These are phyloP conservation scores for Panzeria rudis DNA, from an alignment of 2,888 invertebrate species.

Conservation along the genomic window DNA sequence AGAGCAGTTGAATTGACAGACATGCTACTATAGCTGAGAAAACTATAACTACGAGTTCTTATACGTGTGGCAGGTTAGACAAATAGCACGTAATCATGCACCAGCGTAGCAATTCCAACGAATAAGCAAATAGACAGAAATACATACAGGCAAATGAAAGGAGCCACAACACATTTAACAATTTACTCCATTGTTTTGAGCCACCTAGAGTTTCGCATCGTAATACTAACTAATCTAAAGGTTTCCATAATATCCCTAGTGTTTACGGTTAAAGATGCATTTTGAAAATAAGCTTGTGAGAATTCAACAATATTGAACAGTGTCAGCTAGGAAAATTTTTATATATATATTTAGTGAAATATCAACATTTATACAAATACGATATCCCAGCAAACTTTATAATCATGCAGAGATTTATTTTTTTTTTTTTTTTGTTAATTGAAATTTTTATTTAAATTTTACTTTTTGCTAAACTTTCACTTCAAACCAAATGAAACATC, in stretches of 20 bases:
- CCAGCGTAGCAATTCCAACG: constrained; percentile 42
- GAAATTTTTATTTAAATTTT: too few species aligned
- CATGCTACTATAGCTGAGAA: constrained; percentile 48
- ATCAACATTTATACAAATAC: not conserved
- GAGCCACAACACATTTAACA: constrained; percentile 51
- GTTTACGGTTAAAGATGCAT: constrained; percentile 59
- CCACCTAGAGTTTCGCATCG: constrained; percentile 40
- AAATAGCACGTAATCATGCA: constrained; percentile 62
- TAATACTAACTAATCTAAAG: constrained; percentile 58
- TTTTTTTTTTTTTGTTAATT: too few species aligned
- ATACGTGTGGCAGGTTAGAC: constrained; percentile 62
- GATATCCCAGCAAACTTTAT: not conserved
- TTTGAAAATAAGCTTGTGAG: constrained; percentile 51
- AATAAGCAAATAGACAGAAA: not conserved
- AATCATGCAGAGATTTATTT: constrained; percentile 4
- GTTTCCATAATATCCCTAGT: constrained; percentile 63
- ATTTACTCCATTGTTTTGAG: constrained; percentile 39
- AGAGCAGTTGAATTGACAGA: constrained; percentile 48
- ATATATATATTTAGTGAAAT: not conserved
- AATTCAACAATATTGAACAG: constrained; percentile 48
- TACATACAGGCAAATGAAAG: not conserved
- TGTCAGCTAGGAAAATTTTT: constrained; percentile 34
- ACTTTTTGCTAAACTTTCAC: too few species aligned
- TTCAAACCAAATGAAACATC: too few species aligned
- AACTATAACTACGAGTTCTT: constrained; percentile 14